phyloP scores from a whole-genome alignment of 2,888 invertebrate genomes.

The Myopa tessellatipennis region DNA sequence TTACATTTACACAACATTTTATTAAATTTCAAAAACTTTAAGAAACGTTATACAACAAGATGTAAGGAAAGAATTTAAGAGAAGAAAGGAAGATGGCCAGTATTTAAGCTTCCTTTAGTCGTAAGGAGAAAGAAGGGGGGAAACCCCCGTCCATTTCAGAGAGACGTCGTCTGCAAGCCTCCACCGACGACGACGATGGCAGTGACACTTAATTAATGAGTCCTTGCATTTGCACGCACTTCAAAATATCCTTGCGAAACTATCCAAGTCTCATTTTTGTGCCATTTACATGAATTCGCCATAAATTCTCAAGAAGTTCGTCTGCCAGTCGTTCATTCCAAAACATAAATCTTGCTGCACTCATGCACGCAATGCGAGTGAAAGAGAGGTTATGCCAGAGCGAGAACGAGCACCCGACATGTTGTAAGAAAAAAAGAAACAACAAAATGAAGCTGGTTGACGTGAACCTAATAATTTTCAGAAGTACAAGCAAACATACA shows the following conservation, averaged over 20 bases:
- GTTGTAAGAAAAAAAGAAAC: background rate
- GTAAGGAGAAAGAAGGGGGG: too few species aligned
- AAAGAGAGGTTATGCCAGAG: background rate
- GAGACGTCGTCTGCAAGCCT: too few species aligned
- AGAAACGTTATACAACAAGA: too few species aligned
- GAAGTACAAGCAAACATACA: background rate
- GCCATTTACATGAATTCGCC: background rate
- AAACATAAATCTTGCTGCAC: background rate
- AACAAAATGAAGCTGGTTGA: background rate
- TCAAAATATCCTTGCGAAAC: background rate
- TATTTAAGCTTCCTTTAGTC: too few species aligned
- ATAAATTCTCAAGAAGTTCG: background rate
- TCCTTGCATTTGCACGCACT: slow-evolving; percentile 1
- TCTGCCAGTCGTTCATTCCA: background rate
- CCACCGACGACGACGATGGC: too few species aligned
- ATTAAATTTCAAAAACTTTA: too few species aligned
- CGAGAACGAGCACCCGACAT: background rate
- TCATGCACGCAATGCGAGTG: background rate
- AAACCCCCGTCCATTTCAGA: too few species aligned
- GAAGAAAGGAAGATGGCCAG: too few species aligned
- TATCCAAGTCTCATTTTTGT: background rate
- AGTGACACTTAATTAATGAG: background rate
- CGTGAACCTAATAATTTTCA: background rate
- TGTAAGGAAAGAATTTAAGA: too few species aligned
- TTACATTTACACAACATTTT: too few species aligned